Base-by-base conservation (phyloP, 2,113 vertebrate species). In the Paramormyrops kingsleyae region DNA sequence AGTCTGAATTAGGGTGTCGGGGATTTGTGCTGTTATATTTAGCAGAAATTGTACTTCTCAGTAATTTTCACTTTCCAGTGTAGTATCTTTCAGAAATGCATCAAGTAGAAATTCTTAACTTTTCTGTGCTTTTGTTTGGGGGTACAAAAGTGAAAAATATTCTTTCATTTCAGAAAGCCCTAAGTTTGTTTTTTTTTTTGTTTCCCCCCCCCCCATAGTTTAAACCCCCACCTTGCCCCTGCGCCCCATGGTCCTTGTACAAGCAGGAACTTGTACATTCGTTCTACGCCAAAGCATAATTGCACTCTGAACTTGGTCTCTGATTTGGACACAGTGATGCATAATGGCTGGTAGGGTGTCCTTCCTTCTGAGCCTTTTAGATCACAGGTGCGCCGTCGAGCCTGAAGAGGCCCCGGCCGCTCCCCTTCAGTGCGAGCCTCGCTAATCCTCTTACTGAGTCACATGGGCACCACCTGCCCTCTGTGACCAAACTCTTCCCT, bases 381-480 rank as follows among this genome's bases (percentile, higher is more conserved):
- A 91, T 83, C 87, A 39, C 50, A 56, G 83, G 50, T 56, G 17
- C 27, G 5, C 70, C n/a, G 5, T n/a, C 19, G 13, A 49, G 46
- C 21, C n/a, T 56, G 8, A 31, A 62, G 59, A 62, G 56, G 89
- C 24, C 90, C 87, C 91, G 27, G 12, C 27, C 66, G 90, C 90
- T 90, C 91, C 91, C 92, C 91, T 92, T 87, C 80, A 88, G 87
- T 87, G 90, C 90, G 91, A 91, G 91, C 89, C 84, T 90, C 77
- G 27, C 62, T 94, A 92, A 94, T 94, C 93, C 92, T 74, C 80
- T 93, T 88, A 91, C 66, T 89, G 77, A 59, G 53, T 93, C 91
- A 91, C 88, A 90, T 90, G 88, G 90, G 90, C 91, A 91, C 90
- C 87, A 89, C 87, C 89, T 87, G 9, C 74, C 19, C 47, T 89